Evolutionary conservation across 2,113 vertebrate genomes (phyloP).

Genomic region (Odocoileus hemionus): DNA sequence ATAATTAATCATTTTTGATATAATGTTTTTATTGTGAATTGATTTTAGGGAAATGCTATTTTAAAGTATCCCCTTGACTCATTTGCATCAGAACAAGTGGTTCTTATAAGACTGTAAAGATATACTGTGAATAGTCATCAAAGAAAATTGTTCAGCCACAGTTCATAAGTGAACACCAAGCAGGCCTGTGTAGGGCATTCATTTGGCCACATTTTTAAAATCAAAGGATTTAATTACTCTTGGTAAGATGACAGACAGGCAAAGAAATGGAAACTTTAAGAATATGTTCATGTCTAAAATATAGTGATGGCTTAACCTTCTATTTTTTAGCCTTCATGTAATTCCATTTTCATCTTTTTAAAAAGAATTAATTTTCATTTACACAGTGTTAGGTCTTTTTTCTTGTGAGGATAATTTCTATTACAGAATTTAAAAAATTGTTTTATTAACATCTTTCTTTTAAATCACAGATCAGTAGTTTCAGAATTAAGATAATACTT

Average conservation of each 20-base stretch:
- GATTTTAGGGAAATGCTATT: slow-evolving; percentile 13
- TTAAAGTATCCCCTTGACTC: background rate
- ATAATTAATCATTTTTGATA: background rate
- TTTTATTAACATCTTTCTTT: background rate
- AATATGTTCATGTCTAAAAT: background rate
- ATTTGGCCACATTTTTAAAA: slow-evolving; percentile 5
- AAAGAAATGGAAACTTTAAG: background rate
- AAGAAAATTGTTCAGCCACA: background rate
- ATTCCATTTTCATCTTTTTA: background rate
- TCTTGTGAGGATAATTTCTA: background rate
- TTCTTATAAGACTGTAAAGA: background rate
- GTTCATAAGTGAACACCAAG: background rate
- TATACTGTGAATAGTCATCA: background rate
- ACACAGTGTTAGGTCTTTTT: background rate
- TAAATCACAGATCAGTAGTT: background rate
- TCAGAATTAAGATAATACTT: background rate
- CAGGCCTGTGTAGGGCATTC: background rate
- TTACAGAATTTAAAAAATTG: background rate
- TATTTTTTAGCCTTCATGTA: background rate
- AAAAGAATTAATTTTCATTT: background rate
- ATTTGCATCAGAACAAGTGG: background rate
- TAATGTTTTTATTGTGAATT: slow-evolving; percentile 17
- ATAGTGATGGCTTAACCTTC: background rate
- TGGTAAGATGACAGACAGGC: background rate
- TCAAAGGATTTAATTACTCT: background rate